These are phyloP conservation scores for Erythrolamprus reginae DNA, from an alignment of 2,113 vertebrate species.

Conservation along the genomic window DNA sequence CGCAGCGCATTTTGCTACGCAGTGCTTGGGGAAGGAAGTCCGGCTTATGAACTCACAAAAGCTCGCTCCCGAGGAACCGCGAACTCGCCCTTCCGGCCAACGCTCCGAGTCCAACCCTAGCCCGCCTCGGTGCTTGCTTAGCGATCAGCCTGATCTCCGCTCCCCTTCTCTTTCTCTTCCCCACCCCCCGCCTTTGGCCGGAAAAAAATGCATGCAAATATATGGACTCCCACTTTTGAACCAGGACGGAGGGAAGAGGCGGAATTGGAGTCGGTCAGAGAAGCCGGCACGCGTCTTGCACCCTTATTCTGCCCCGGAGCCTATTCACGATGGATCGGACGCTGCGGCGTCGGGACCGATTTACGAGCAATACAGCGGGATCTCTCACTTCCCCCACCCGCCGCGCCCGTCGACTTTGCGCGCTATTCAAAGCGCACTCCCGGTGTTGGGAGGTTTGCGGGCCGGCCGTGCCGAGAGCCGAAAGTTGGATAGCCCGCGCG, in stretches of 20 bases:
- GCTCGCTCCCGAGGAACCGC: background rate
- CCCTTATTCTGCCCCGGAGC: background rate
- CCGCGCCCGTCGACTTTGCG: background rate
- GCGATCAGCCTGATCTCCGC: background rate
- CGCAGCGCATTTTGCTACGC: background rate
- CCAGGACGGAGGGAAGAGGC: background rate
- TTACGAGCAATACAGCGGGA: background rate
- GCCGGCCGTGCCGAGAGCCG: background rate
- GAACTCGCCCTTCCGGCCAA: background rate
- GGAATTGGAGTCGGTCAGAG: background rate
- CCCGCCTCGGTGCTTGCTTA: background rate
- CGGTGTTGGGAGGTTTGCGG: background rate
- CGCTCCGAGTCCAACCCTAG: background rate
- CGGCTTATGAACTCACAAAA: background rate
- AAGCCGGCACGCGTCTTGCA: background rate
- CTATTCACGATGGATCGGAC: background rate
- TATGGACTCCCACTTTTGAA: background rate
- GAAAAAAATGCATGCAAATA: background rate
- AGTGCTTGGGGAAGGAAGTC: background rate
- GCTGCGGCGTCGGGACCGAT: background rate
- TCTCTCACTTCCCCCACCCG: background rate
- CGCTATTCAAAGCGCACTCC: background rate
- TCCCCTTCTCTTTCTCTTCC: too few species aligned
- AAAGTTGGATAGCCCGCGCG: background rate
- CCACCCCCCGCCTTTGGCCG: background rate